phyloP scores from a whole-genome alignment of 2,797 vertebrate species.

The Nasua narica region DNA sequence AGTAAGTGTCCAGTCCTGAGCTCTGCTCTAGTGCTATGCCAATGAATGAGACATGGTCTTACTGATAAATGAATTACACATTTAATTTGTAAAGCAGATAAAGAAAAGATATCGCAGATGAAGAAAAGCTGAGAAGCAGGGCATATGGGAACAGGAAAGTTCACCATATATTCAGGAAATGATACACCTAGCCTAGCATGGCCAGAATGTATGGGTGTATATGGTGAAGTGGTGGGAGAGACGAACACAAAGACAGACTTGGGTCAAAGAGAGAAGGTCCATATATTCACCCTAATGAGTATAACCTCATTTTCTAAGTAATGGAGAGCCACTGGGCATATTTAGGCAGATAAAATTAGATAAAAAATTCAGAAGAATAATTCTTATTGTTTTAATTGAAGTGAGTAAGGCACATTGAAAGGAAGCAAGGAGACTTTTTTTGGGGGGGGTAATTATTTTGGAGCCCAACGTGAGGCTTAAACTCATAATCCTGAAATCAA shows the following conservation, averaged over 20 bases:
- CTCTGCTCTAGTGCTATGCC: background rate
- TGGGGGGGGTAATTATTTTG: background rate
- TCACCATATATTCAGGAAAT: background rate
- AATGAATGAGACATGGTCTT: background rate
- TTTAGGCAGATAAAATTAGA: background rate
- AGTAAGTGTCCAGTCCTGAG: background rate
- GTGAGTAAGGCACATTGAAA: background rate
- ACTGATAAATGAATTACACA: background rate
- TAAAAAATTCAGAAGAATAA: background rate
- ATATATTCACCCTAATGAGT: background rate
- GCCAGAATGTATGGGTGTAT: background rate
- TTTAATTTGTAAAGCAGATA: conserved; percentile 16
- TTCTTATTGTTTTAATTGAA: background rate
- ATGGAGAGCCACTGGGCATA: background rate
- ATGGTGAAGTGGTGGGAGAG: background rate
- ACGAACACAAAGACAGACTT: background rate
- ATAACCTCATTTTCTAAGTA: background rate
- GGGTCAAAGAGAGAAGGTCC: background rate
- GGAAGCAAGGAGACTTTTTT: background rate
- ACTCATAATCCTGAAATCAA: background rate
- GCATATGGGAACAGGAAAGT: background rate
- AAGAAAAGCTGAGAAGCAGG: background rate
- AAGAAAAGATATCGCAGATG: background rate
- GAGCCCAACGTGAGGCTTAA: background rate
- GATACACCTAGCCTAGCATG: background rate